Evolutionary conservation across 1,140 invertebrate species (phyloP).

Genomic region (Eumaeus atala): DNA sequence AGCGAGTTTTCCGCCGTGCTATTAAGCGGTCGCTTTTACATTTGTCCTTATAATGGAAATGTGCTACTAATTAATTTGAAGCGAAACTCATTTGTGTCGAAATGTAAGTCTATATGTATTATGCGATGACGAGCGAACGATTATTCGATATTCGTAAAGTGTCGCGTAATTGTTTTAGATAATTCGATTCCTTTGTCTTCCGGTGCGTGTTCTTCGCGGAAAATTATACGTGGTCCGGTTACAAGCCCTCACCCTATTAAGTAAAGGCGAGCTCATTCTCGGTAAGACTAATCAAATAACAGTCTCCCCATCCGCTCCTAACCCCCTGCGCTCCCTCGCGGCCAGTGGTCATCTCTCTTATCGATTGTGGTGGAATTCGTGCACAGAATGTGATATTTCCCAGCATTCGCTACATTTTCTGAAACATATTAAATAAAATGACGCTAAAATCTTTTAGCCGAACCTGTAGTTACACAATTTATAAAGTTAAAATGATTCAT

Average conservation of each 20-base stretch:
- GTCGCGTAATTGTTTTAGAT: slow-evolving; percentile 23
- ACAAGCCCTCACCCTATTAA: slow-evolving; percentile 71
- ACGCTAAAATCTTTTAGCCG: slow-evolving; percentile 10
- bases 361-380: slow-evolving; percentile 74
- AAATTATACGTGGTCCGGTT: slow-evolving; percentile 68
- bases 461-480: not conserved
- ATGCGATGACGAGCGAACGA: slow-evolving; percentile 54
- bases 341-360: slow-evolving; percentile 73
- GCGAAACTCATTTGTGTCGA: slow-evolving; percentile 71
- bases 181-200: slow-evolving; percentile 29
- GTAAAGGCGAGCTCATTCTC: slow-evolving; percentile 70
- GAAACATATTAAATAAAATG: slow-evolving; percentile 26
- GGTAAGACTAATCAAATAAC: slow-evolving; percentile 74
- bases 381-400: slow-evolving; percentile 71
- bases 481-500: not conserved
- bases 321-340: slow-evolving; percentile 48
- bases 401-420: slow-evolving; percentile 47
- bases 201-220: slow-evolving; percentile 42
- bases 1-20: slow-evolving; percentile 72
- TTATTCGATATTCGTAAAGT: slow-evolving; percentile 10
- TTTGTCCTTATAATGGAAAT: slow-evolving; percentile 74
- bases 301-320: slow-evolving; percentile 57
- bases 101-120: slow-evolving; percentile 70
- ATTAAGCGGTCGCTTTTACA: slow-evolving; percentile 73
- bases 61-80: slow-evolving; percentile 73